Conservation (phyloP, 2,797 vertebrate species). For the Crenichthys baileyi region DNA sequence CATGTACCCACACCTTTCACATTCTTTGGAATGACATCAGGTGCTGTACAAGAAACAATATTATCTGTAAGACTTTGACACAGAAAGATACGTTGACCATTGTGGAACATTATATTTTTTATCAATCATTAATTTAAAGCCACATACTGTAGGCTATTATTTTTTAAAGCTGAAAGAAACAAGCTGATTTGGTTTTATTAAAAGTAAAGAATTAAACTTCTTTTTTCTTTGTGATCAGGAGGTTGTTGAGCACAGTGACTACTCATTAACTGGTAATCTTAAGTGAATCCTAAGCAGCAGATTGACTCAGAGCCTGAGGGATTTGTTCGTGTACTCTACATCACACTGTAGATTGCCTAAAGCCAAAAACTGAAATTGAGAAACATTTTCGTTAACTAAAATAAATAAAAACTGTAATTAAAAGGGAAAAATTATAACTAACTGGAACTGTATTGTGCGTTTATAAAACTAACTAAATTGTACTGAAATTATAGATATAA, state of each 20-base stretch:
- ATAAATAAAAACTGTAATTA: no score
- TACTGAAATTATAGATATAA: no score
- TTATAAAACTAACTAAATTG: no score
- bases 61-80: background rate
- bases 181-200: background rate
- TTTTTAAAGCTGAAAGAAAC: background rate
- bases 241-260: background rate
- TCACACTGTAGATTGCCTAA: background rate
- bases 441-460: no score
- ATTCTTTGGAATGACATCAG: conserved; percentile 91
- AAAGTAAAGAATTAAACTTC: background rate
- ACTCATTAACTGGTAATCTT: background rate
- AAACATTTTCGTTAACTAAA: no score
- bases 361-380: background rate
- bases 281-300: background rate
- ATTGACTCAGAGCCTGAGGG: background rate
- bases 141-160: background rate
- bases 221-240: background rate
- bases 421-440: no score
- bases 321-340: no score
- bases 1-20: conserved; percentile 91
- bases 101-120: background rate
- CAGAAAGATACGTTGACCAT: background rate
- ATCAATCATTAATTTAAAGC: background rate
- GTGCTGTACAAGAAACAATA: conserved; percentile 81